phyloP scores from a whole-genome alignment of 2,113 vertebrate genomes.

The Ranitomeya imitator region DNA sequence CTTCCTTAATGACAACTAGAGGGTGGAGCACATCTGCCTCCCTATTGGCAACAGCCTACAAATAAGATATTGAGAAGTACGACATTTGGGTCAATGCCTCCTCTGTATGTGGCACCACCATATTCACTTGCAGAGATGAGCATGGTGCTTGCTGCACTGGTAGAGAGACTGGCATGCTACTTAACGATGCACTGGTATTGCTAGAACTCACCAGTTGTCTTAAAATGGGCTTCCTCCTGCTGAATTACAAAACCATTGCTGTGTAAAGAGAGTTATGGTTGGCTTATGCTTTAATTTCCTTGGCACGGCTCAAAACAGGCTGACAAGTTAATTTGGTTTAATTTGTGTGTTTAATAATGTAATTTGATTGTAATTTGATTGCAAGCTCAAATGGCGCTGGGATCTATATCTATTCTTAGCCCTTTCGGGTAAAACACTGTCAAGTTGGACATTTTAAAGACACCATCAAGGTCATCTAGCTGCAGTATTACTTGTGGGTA shows the following conservation, averaged over 20 bases:
- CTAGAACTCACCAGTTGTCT: neutral
- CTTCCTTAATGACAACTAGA: no score
- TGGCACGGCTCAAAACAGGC: neutral
- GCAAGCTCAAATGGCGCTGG: neutral
- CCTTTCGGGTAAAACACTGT: neutral
- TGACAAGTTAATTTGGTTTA: neutral
- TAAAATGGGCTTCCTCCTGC: neutral
- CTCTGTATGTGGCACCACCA: neutral
- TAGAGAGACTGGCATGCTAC: neutral
- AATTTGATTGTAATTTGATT: neutral
- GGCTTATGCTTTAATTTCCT: neutral
- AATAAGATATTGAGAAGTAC: no score
- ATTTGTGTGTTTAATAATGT: neutral
- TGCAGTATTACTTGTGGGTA: neutral
- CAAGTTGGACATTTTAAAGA: neutral
- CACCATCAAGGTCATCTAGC: neutral
- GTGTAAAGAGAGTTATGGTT: neutral
- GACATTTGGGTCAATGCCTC: no score
- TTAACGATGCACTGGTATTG: neutral
- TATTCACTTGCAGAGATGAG: neutral
- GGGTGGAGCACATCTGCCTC: no score
- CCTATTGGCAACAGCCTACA: no score
- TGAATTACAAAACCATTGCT: neutral
- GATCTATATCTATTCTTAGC: neutral
- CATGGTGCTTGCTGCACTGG: neutral